Base-by-base conservation (phyloP, 2,888 invertebrate genomes). In the Platerodrilus igneus region DNA sequence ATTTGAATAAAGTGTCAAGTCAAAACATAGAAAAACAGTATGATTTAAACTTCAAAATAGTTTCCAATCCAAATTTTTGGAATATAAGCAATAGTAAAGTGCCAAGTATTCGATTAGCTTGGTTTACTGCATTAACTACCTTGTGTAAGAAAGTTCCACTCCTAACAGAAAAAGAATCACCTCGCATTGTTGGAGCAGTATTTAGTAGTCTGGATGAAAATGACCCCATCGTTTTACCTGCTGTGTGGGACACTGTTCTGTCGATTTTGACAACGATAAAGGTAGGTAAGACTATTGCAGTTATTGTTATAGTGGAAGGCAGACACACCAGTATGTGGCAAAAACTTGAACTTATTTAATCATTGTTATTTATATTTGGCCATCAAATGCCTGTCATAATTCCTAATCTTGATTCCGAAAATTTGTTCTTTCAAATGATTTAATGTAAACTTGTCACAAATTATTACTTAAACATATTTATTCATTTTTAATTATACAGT, bases 181-280 rank as follows among this genome's bases (percentile, higher is more conserved):
- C 69, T 38, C 76, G 77, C 51, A 59, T 80, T 0, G 67, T 77
- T 18, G 71, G 74, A 2, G 65, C 75, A 9, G 75, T 81, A 21
- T 76, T 87, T 55, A 71, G 71, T 32, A 77, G 75, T 56, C 68
- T 88, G 29, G 81, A 83, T 60, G 84, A 85, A 58, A 72, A 69
- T 11, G 86, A 88, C 58, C 78, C 83, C 2, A 63, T 72, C 13
- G 76, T 84, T 15, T 71, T 82, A 31, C 73, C 79, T 0, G 71
- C 76, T 45, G 75, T 86, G 14, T 92, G 91, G 91, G 83, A 84
- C 54, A 79, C 83, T 36, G 72, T 81, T 44, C 68, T 91, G 26
- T 67, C 79, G 20, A 63, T 78, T 29, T 72, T 82, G 51, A 70
- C 73, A 26, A 72, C 70, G 42, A 71, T 79, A 50, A 66, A 76